Evolutionary conservation across 1,140 invertebrate genomes (phyloP), one percentile per base, ranked within the genome.

Genomic region (Drosophila paulistorum): DNA sequence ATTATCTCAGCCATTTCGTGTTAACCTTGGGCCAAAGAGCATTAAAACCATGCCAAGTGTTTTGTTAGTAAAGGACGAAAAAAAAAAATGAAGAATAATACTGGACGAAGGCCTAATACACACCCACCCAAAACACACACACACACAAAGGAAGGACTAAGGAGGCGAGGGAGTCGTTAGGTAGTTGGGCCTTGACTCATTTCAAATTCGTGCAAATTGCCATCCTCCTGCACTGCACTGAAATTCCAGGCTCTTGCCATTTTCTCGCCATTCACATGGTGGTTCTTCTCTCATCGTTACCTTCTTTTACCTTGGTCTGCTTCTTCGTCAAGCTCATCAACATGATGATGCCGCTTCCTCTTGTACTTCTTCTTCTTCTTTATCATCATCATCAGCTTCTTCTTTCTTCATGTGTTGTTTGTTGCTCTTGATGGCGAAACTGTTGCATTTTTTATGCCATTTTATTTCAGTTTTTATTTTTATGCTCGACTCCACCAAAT

Each of bases 21-120:
- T 68, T 87, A 87, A 77, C 83, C 83, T 87, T 87, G 83, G 84
- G 67, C 65, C 17, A 51, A 51, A 71, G 78, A 70, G 84, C 83
- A 83, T 87, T 87, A 77, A 87, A 89, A 87, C 79, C 83, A 69
- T 87, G 83, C 82, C 83, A 86, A 86, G 83, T 87, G 79, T 77
- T 63, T 45, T 20, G 60, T 17, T 54, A 55, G 48, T 55, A 68
- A 72, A 65, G 77, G 79, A 69, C 71, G 64, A 81, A 75, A 70
- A 75, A 65, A 65, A 68, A 39, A 63, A 26, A 30, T 30, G 65
- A 65, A 41, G 60, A 48, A 45, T 58, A 76, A 77, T 77, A 77
- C 77, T 77, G 74, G 59, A 37, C 74, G 61, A 64, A 30, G 14
- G 39, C 23, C 37, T 74, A 54, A 66, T 41, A 51, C 42, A 64